Evolutionary conservation across 1,140 invertebrate genomes (phyloP).

Genomic region (Drosophila kohkoa): DNA sequence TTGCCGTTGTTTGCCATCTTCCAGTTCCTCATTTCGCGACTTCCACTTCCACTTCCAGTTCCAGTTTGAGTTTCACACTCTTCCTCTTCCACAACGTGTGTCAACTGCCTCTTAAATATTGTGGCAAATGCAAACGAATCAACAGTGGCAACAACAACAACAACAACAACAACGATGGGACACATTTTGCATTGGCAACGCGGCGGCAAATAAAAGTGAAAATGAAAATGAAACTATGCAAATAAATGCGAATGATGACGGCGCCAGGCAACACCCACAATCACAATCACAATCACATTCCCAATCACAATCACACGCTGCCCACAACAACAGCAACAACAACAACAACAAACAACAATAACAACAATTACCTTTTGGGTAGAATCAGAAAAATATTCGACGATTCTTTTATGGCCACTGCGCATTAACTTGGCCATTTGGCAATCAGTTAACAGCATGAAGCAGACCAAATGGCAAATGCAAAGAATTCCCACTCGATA

Average conservation of each 20-base stretch:
- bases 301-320: slow-evolving; percentile 13
- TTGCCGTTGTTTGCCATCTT: background rate
- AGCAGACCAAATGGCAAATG: background rate
- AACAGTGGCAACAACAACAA: slow-evolving; percentile 33
- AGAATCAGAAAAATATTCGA: background rate
- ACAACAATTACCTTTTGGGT: slow-evolving; percentile 32
- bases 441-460: slow-evolving; percentile 29
- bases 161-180: slow-evolving; percentile 23
- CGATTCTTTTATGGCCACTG: slow-evolving; percentile 11
- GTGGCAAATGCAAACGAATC: slow-evolving; percentile 67
- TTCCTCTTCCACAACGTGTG: background rate
- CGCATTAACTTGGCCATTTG: slow-evolving; percentile 45
- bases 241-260: slow-evolving; percentile 26
- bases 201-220: slow-evolving; percentile 69
- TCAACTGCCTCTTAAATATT: slow-evolving; percentile 70
- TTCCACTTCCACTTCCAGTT: background rate
- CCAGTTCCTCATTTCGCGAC: too few species aligned
- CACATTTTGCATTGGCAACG: slow-evolving; percentile 55
- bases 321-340: background rate
- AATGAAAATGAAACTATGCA: slow-evolving; percentile 67
- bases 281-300: slow-evolving; percentile 11
- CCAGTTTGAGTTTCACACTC: too few species aligned
- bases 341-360: background rate
- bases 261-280: background rate
- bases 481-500: background rate